Percentiles rank a stretch among this genome's conserved stretches.
Conservation (phyloP, 2,113 vertebrate genomes). For the Lanius ludovicianus region DNA sequence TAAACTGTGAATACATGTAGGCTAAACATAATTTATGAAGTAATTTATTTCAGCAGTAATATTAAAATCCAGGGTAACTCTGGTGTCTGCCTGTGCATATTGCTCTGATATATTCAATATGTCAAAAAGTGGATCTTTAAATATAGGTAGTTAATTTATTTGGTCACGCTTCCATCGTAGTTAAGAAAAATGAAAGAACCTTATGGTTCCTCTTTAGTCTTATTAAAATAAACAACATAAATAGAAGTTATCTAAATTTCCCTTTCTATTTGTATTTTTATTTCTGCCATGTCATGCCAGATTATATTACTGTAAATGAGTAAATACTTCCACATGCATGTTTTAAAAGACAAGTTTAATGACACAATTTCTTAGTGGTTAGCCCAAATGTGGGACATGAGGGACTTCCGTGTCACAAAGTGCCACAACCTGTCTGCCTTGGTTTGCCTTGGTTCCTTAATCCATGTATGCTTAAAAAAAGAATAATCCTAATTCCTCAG, state of each 20-base stretch:
- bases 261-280: not conserved
- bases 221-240: not conserved
- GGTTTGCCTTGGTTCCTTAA: not conserved
- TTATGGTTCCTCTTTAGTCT: not conserved
- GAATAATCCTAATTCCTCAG: not conserved
- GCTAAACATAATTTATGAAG: not conserved
- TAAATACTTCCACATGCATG: not conserved
- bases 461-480: not conserved
- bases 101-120: not conserved
- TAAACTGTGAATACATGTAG: not conserved
- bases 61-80: not conserved
- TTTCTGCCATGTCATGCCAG: not conserved
- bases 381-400: not conserved
- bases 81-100: not conserved
- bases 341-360: not conserved
- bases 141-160: not conserved
- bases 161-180: not conserved
- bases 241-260: not conserved
- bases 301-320: not conserved
- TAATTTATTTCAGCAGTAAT: not conserved
- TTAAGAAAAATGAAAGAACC: not conserved
- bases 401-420: not conserved
- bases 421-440: not conserved
- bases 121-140: not conserved
- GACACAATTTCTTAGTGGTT: not conserved